These are phyloP conservation scores for Lochmaea capreae DNA, from an alignment of 2,888 invertebrate genomes.

Conservation along the genomic window DNA sequence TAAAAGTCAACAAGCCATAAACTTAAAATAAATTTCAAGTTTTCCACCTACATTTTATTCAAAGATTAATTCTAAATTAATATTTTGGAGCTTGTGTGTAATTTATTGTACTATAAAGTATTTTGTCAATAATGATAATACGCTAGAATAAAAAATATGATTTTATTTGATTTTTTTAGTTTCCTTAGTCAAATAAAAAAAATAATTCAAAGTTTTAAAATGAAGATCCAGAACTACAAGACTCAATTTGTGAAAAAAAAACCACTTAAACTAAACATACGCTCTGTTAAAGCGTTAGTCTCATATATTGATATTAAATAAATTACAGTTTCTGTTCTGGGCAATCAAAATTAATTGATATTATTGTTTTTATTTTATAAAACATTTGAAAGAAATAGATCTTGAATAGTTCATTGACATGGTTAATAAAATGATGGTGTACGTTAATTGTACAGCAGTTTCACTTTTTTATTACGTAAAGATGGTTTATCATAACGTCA, in stretches of 20 bases:
- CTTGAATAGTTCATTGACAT: slow-evolving; percentile 7
- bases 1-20: slow-evolving; percentile 27
- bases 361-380: slow-evolving; percentile 3
- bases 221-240: no score
- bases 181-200: no score
- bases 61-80: no score
- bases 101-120: no score
- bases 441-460: neutral
- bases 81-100: no score
- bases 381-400: neutral
- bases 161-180: no score
- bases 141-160: no score
- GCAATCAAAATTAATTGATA: slow-evolving; percentile 5
- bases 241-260: neutral
- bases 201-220: no score
- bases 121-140: no score
- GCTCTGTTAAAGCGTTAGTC: neutral
- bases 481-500: neutral
- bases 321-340: neutral
- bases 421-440: neutral
- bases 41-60: slow-evolving; percentile 2
- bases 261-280: neutral
- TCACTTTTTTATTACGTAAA: neutral
- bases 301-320: neutral
- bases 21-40: neutral